Evolutionary conservation across 2,888 invertebrate species (phyloP), one percentile per base, ranked within the genome.

Genomic region (Microplitis deprimator): DNA sequence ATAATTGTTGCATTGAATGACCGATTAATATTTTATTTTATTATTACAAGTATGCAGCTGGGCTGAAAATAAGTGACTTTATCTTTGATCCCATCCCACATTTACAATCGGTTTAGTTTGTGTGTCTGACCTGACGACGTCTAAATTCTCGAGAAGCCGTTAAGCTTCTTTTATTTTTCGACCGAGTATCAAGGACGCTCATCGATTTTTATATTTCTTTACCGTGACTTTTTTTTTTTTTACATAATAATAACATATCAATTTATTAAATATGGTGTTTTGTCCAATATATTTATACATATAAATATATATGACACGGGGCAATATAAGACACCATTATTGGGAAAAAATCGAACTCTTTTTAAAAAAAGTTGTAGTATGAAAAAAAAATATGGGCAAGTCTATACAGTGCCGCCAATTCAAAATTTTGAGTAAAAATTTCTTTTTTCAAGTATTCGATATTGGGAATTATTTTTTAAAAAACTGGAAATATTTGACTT

Each of bases 21-120:
- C 61, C 39, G 5, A 16, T 61, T 61, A 40, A 41, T 61, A 67
- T 73, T 68, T 74, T 39, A 38, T 68, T 65, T 3, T 41, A 60
- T 67, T 39, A 60, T 59, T 60, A 16, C 17, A 39, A 72, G 41
- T n/a, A 62, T 40, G 40, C 50, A 68, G 68, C 40, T 68, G 7
- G 68, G 13, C 38, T 50, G 62, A 77, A 79, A 80, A 81, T 81
- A 78, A 77, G 70, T 69, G 81, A 73, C 79, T 79, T 81, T 80
- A 80, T 80, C 80, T 79, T 80, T 79, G 76, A 75, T 73, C 73
- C 75, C 71, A 68, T 68, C 60, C 73, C 76, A 78, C 80, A 78
- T 80, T 78, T 74, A 81, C 79, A 75, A 79, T 79, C 77, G 68
- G 38, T 50, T 79, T 76, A 64, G 38, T 50, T 20, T 50, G 65